Conservation (phyloP, 2,113 vertebrate species). For the Andinoacara biseriatus region DNA sequence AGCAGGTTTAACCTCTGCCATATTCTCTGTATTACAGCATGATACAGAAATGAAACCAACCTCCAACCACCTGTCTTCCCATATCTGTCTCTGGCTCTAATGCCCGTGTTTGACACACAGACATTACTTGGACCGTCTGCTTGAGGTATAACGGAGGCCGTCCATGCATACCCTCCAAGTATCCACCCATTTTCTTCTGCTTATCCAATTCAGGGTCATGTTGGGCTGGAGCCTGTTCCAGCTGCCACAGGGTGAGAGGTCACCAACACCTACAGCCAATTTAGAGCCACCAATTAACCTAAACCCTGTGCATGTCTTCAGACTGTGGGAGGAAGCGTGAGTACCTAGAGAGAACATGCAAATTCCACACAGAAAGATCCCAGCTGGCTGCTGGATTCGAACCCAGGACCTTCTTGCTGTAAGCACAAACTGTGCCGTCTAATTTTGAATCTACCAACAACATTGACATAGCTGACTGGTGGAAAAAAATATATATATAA, state of each 20-base stretch:
- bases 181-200: not conserved
- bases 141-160: not conserved
- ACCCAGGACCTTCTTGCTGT: no score
- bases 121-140: not conserved
- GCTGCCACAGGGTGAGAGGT: not conserved
- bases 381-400: no score
- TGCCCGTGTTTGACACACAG: not conserved
- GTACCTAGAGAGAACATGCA: no score
- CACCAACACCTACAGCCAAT: not conserved
- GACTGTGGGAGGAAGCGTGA: no score
- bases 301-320: no score
- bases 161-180: rapidly evolving
- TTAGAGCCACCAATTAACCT: no score
- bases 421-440: no score
- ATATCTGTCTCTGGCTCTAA: not conserved
- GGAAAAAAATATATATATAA: no score
- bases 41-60: not conserved
- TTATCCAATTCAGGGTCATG: not conserved
- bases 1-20: not conserved
- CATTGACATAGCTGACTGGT: no score
- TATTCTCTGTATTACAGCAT: not conserved
- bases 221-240: not conserved
- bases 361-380: no score
- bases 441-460: no score
- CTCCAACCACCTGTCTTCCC: not conserved